Conservation (phyloP, 2,888 invertebrate species). For the Drosophila suboccidentalis region DNA sequence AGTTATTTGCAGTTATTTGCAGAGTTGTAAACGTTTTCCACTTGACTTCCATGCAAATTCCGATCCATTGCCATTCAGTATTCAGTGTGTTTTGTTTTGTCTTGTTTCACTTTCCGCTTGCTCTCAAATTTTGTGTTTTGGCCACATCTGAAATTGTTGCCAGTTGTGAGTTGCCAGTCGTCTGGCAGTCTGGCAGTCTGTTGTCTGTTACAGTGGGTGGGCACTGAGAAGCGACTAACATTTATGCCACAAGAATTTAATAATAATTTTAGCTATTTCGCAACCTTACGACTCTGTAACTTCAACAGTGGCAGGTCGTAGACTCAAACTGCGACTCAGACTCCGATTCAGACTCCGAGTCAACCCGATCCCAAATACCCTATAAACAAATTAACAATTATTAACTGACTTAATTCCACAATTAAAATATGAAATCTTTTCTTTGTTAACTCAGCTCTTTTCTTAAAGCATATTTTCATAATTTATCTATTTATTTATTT, state of each 20-base stretch:
- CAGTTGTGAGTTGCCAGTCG: conserved; percentile 16
- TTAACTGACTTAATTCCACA: no score
- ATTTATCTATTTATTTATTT: no score
- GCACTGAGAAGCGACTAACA: conserved; percentile 81
- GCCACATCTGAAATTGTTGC: conserved; percentile 22
- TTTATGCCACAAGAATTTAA: conserved; percentile 80
- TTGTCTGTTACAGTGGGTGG: conserved; percentile 74
- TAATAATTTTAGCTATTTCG: conserved; percentile 79
- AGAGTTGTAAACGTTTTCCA: conserved; percentile 48
- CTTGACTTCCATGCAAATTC: conserved; percentile 70
- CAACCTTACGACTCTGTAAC: conserved; percentile 51
- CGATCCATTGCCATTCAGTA: conserved; percentile 28
- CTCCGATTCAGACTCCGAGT: no score
- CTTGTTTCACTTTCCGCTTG: conserved; percentile 38
- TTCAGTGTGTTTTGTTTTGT: conserved; percentile 5
- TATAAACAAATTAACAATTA: background rate
- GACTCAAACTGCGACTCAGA: background rate
- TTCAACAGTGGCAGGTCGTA: conserved; percentile 49
- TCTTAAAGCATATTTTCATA: no score
- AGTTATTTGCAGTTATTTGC: conserved; percentile 13
- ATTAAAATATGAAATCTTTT: no score
- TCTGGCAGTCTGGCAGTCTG: conserved; percentile 2
- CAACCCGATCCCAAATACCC: conserved; percentile 34
- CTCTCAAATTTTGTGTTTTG: conserved; percentile 29
- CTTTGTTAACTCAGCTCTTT: no score